A percentile compares a stretch with the other conserved stretches of the same genome.
Conservation (phyloP, 2,888 invertebrate genomes). For the Melanotus villosus region DNA sequence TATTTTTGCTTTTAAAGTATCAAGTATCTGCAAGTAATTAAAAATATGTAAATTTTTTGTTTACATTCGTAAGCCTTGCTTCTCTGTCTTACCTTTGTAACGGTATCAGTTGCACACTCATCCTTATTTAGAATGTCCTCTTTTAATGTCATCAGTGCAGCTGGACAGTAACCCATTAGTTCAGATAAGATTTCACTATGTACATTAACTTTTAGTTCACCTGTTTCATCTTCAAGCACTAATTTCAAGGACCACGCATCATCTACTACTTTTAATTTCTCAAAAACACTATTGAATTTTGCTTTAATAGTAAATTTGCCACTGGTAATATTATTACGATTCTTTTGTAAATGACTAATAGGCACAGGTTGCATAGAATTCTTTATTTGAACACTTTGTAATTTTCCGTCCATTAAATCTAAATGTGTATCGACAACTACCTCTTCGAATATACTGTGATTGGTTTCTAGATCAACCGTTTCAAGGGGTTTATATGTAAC, state of each 20-base stretch:
- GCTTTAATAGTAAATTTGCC: constrained; percentile 73
- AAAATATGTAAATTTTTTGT: constrained; percentile 9
- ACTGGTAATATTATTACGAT: constrained; percentile 61
- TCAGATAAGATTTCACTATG: constrained; percentile 72
- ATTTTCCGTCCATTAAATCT: constrained; percentile 53
- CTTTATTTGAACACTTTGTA: too few relatives aligned
- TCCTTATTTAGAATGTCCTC: constrained; percentile 50
- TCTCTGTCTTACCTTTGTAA: constrained; percentile 57
- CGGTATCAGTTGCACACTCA: constrained; percentile 49
- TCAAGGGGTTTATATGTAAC: neutral
- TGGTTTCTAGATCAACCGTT: constrained; percentile 44
- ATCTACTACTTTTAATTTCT: constrained; percentile 72
- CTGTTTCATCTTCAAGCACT: constrained; percentile 73
- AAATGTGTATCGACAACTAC: constrained; percentile 60
- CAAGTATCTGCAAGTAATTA: constrained; percentile 56
- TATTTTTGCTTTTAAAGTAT: constrained; percentile 56
- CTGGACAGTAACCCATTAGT: constrained; percentile 70
- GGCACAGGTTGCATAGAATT: neutral
- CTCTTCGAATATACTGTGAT: constrained; percentile 61
- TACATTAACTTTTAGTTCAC: constrained; percentile 71
- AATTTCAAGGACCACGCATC: constrained; percentile 73
- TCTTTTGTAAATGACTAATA: constrained; percentile 54
- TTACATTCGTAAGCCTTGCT: too few relatives aligned
- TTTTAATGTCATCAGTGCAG: constrained; percentile 50
- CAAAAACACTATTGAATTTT: constrained; percentile 71